A percentile compares a stretch with the other conserved stretches of the same genome.
phyloP scores from a whole-genome alignment of 1,140 invertebrate genomes.

The Protaetia brevitarsis region DNA sequence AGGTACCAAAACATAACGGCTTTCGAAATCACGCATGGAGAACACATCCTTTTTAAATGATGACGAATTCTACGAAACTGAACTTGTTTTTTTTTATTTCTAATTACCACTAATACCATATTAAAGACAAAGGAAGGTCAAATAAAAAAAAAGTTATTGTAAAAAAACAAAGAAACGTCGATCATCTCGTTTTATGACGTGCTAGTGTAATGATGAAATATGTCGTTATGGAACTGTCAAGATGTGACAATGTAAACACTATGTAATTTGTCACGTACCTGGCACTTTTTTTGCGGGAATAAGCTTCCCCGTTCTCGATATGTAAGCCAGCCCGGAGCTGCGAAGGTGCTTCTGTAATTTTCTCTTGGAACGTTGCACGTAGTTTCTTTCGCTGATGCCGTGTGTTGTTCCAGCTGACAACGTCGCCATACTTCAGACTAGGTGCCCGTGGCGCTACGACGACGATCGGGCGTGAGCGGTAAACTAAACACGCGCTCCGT shows the following conservation, averaged over 20 bases:
- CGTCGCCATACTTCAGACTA: slow-evolving; percentile 42
- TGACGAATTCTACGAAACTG: slow-evolving; percentile 1
- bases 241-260: slow-evolving; percentile 27
- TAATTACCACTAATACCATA: not conserved
- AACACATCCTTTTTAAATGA: slow-evolving; percentile 9
- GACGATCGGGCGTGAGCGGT: not conserved
- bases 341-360: slow-evolving; percentile 51
- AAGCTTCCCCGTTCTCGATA: slow-evolving; percentile 50
- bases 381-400: slow-evolving; percentile 42
- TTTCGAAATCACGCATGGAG: slow-evolving; percentile 19
- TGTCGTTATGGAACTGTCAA: slow-evolving; percentile 23
- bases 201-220: slow-evolving; percentile 13
- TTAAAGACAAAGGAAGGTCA: slow-evolving; percentile 10
- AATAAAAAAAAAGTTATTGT: not conserved
- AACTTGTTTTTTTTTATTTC: not conserved
- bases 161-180: slow-evolving; percentile 20
- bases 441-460: slow-evolving; percentile 26
- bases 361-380: slow-evolving; percentile 47
- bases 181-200: slow-evolving; percentile 5
- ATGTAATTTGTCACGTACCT: slow-evolving; percentile 41
- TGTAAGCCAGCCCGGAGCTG: slow-evolving; percentile 50
- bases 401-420: slow-evolving; percentile 40
- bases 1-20: slow-evolving; percentile 23
- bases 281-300: slow-evolving; percentile 51
- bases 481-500: not conserved